Base-by-base conservation (phyloP, 2,797 vertebrate genomes). In the Enoplosus armatus region DNA sequence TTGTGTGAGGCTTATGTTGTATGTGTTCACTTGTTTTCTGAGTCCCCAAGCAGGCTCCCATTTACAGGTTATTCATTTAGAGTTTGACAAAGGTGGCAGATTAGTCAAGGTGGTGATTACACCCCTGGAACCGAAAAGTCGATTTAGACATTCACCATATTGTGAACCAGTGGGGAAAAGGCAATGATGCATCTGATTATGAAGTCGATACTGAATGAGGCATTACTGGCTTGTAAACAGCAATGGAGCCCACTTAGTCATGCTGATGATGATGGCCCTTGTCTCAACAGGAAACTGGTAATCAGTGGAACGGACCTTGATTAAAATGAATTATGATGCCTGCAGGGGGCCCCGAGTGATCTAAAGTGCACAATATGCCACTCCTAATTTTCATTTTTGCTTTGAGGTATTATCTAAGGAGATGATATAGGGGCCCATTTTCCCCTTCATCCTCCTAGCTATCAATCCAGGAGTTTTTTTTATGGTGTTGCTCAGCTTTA, bases 261-360 rank as follows among this genome's bases (percentile, higher is more conserved):
- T 85, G 67, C 77, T 82, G 82, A 71, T 75, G 74, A 68, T 81
- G 85, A 83, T 72, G 75, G 63, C 67, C 47, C 24, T n/a, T 62
- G 59, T 84, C 82, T 83, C 67, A 74, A 84, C 79, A 82, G 77
- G 80, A 91, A 86, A 47, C 75, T 61, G 65, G 50, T 88, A 82
- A 89, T 91, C 83, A 85, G 79, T 69, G 66, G 84, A 88, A 84
- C 27, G 43, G 80, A 77, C 81, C 76, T 75, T 83, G 82, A 90
- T 86, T 81, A 79, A 87, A 82, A 88, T 85, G 41, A 86, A 75
- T 87, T 82, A 72, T 83, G 43, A 77, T 47, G 66, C 69, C 73
- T 78, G 54, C 61, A 65, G 77, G 60, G 47, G 50, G n/a, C n/a
- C 67, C 47, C 7, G 2, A 72, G 60, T 51, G 70, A 79, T 76